phyloP scores from a whole-genome alignment of 2,113 vertebrate species.

The Pygoscelis adeliae region DNA sequence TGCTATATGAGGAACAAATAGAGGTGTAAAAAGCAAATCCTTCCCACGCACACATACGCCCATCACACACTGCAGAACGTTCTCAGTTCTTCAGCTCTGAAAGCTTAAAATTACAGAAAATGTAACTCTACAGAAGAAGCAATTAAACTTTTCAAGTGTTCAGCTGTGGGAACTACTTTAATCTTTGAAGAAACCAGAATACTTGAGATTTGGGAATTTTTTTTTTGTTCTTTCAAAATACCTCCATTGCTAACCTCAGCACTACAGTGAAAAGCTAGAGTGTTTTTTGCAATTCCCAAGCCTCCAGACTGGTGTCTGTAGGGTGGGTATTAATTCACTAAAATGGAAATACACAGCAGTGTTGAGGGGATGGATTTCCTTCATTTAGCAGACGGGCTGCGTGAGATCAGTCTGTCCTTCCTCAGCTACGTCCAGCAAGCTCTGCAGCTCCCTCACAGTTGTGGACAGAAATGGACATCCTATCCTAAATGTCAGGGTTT shows the following conservation, averaged over 20 bases:
- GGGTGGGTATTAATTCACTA: not conserved
- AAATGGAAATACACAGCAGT: not conserved
- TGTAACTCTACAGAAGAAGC: rapidly evolving
- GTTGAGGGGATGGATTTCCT: not conserved
- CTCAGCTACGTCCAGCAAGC: not conserved
- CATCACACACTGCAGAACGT: not conserved
- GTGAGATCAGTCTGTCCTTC: rapidly evolving
- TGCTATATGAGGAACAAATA: not conserved
- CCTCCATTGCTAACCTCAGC: not conserved
- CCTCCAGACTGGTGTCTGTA: not conserved
- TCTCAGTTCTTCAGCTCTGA: not conserved
- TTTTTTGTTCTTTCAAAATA: not conserved
- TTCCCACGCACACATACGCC: rapidly evolving
- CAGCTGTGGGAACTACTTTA: not conserved
- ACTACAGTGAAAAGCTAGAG: not conserved
- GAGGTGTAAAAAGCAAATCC: not conserved
- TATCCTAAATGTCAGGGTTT: not conserved
- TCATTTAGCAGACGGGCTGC: not conserved
- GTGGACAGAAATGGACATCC: rapidly evolving
- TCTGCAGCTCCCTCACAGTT: not conserved
- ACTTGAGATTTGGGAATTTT: not conserved
- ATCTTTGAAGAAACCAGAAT: not conserved
- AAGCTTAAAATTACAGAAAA: not conserved
- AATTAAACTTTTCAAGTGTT: not conserved
- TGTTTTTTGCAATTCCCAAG: not conserved